Evolutionary conservation across 2,888 invertebrate genomes (phyloP).

Genomic region (Cheiracanthium punctorium): DNA sequence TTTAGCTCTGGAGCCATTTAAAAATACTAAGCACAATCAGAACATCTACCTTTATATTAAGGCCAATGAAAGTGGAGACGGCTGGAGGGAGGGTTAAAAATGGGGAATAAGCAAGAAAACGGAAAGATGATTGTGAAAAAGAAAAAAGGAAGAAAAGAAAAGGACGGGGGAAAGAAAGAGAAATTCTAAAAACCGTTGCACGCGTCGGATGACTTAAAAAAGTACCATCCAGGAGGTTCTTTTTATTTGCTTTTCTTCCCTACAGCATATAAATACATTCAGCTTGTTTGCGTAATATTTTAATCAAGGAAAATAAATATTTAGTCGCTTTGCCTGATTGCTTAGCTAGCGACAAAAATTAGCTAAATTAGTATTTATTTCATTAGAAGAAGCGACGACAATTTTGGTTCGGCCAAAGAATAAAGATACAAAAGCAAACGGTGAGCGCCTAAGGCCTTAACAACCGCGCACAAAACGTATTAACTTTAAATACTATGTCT

Average conservation of each 20-base stretch:
- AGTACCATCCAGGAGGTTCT: conserved; percentile 61
- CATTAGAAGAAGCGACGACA: conserved; percentile 71
- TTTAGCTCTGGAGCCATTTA: conserved; percentile 32
- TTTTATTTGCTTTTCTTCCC: conserved; percentile 63
- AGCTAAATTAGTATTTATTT: conserved; percentile 71
- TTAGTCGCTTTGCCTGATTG: conserved; percentile 70
- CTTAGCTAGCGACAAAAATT: conserved; percentile 70
- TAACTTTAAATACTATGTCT: conserved; percentile 69
- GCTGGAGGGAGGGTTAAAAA: conserved; percentile 6
- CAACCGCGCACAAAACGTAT: conserved; percentile 64
- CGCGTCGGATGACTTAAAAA: conserved; percentile 59
- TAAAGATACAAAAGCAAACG: conserved; percentile 65
- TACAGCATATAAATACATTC: conserved; percentile 69
- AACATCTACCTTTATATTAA: conserved; percentile 45
- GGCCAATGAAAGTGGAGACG: conserved; percentile 45
- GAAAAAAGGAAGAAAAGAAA: neutral
- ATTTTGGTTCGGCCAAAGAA: conserved; percentile 58
- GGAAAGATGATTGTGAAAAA: conserved; percentile 50
- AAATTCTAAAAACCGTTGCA: conserved; percentile 39
- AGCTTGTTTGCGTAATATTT: conserved; percentile 70
- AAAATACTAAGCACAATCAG: conserved; percentile 44
- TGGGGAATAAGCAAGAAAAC: conserved; percentile 26
- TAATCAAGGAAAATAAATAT: conserved; percentile 71
- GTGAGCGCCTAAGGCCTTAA: conserved; percentile 46
- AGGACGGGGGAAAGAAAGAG: neutral